phyloP scores from a whole-genome alignment of 2,888 invertebrate species.

The Eubasilissa splendida region DNA sequence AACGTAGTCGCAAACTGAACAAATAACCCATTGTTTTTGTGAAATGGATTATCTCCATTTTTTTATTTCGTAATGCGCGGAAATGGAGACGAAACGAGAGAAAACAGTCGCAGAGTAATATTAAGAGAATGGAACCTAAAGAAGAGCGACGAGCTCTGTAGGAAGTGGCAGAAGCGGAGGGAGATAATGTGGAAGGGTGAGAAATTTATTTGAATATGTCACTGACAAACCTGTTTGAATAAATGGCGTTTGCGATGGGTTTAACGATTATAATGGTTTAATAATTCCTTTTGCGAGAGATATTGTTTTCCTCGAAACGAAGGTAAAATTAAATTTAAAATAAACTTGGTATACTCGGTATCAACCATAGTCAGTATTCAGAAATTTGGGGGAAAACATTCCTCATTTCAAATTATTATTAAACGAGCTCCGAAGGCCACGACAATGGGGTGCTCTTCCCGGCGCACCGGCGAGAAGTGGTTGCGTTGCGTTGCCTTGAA shows the following conservation, averaged over 20 bases:
- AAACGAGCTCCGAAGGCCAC: no score
- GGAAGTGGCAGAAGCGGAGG: neutral
- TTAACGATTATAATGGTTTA: constrained; percentile 8
- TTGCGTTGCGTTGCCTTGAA: no score
- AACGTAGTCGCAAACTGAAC: no score
- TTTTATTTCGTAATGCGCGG: constrained; percentile 7
- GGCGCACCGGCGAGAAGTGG: no score
- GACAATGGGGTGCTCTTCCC: no score
- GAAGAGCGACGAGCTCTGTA: neutral
- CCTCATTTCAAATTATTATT: no score
- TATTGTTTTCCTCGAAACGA: neutral
- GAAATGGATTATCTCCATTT: neutral
- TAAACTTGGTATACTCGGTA: no score
- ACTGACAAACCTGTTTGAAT: constrained; percentile 5
- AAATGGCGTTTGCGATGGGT: constrained; percentile 7
- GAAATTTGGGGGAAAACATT: no score
- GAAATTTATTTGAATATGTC: constrained; percentile 14
- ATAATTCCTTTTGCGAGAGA: neutral
- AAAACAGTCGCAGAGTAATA: constrained; percentile 1
- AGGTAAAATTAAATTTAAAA: no score
- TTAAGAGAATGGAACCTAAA: neutral
- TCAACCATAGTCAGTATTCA: no score
- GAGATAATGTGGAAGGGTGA: constrained; percentile 1
- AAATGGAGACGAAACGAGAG: neutral
- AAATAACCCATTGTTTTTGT: no score